These are phyloP conservation scores for Seriola rivoliana DNA, from an alignment of 2,113 vertebrate genomes.

Conservation along the genomic window DNA sequence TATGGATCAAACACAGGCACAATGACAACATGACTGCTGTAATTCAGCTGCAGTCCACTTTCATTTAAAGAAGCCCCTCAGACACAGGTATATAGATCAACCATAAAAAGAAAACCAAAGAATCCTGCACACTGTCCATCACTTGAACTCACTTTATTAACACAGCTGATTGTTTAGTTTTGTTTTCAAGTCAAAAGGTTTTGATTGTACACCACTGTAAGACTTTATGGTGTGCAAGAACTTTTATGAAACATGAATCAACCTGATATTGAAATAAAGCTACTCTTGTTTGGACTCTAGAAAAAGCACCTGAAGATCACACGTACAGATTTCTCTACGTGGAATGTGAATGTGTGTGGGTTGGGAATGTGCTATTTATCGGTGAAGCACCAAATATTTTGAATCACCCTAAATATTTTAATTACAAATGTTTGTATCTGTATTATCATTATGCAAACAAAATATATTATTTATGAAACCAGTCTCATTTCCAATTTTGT, in stretches of 20 bases:
- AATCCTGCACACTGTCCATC: neutral
- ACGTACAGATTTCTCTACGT: neutral
- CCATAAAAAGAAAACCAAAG: neutral
- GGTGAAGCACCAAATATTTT: slow-evolving; percentile 24
- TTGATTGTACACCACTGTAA: too few species aligned
- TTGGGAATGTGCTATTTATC: slow-evolving; percentile 4
- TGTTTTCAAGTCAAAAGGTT: neutral
- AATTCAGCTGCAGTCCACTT: neutral
- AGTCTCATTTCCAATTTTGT: neutral
- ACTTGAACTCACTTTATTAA: neutral
- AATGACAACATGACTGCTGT: neutral
- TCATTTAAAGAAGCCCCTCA: neutral
- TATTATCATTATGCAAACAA: neutral
- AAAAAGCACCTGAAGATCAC: slow-evolving; percentile 7
- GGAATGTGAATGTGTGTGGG: neutral
- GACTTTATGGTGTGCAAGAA: too few species aligned
- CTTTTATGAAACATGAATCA: neutral
- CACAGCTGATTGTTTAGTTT: neutral
- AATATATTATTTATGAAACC: neutral
- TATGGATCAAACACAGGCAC: neutral
- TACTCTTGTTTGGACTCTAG: neutral
- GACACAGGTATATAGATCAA: neutral
- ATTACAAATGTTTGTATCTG: neutral
- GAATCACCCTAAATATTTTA: slow-evolving; percentile 4
- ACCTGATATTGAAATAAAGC: slow-evolving; percentile 2